phyloP scores from a whole-genome alignment of 2,888 invertebrate genomes.

The Protodeltote pygarga region DNA sequence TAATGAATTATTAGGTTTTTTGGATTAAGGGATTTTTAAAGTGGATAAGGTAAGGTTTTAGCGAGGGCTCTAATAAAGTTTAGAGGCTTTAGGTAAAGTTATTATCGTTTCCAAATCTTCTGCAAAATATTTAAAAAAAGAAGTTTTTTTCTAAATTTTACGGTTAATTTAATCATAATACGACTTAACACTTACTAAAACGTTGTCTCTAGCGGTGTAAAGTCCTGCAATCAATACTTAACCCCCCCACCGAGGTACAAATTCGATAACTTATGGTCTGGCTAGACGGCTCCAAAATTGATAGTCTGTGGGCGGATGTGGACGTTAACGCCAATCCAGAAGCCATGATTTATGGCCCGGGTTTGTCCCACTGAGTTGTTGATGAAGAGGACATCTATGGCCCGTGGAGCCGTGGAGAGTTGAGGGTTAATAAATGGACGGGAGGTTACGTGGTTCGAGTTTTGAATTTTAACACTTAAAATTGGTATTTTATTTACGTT shows the following conservation, averaged over 20 bases:
- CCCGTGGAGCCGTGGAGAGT: conserved; percentile 18
- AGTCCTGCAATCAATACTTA: conserved; percentile 48
- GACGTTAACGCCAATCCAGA: conserved; percentile 57
- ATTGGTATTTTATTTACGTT: neutral
- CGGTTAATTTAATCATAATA: no score
- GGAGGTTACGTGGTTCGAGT: neutral
- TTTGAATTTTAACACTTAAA: conserved; percentile 6
- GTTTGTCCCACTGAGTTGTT: conserved; percentile 45
- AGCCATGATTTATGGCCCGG: conserved; percentile 54
- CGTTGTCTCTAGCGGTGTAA: conserved; percentile 19
- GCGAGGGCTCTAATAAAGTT: no score
- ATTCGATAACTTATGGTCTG: conserved; percentile 64
- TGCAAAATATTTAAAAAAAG: no score
- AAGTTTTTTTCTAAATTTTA: no score
- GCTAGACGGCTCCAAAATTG: conserved; percentile 56
- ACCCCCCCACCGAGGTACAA: conserved; percentile 46
- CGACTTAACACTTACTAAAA: conserved; percentile 17
- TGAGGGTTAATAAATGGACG: conserved; percentile 24
- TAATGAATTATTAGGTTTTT: conserved; percentile 3
- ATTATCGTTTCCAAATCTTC: no score
- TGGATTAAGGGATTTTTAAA: neutral
- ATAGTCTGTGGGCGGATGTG: conserved; percentile 64
- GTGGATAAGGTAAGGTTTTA: neutral
- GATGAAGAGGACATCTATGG: conserved; percentile 40
- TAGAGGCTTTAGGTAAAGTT: no score